A percentile compares a stretch with the other conserved stretches of the same genome.
These are phyloP conservation scores for Drosophila kokeensis DNA, from an alignment of 2,888 invertebrate species.

Conservation along the genomic window DNA sequence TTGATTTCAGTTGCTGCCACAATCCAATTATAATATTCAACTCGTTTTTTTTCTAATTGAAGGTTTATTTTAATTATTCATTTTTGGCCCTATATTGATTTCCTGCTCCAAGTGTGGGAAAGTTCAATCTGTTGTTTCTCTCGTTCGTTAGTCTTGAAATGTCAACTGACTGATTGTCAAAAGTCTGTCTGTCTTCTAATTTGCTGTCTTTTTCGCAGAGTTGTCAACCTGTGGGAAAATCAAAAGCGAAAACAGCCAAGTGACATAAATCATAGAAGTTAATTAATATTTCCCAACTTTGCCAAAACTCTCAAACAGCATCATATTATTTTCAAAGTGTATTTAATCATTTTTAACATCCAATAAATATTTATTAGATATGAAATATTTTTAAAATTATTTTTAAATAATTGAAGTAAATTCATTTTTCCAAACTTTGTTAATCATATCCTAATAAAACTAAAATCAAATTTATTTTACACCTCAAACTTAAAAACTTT, in stretches of 20 bases:
- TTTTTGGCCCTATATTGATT: slow-evolving; percentile 12
- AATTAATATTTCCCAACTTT: neutral
- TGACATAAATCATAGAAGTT: neutral
- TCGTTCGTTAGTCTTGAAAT: neutral
- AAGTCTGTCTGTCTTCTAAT: neutral
- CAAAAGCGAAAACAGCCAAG: too few relatives aligned
- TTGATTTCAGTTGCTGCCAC: neutral
- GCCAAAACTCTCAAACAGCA: neutral
- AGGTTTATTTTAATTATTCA: slow-evolving; percentile 4
- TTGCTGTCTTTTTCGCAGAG: neutral
- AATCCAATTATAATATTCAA: slow-evolving; percentile 6
- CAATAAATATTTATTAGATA: neutral
- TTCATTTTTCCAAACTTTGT: neutral
- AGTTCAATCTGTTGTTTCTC: neutral
- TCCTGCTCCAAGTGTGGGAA: slow-evolving; percentile 22
- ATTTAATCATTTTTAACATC: neutral
- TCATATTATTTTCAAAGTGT: neutral
- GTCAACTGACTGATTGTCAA: neutral
- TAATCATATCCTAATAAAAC: neutral
- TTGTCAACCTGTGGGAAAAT: neutral
- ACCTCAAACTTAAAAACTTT: neutral
- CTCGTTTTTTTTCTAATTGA: neutral
- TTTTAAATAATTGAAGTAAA: too few relatives aligned
- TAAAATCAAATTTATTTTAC: neutral
- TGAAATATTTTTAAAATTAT: neutral